These are phyloP conservation scores for Elanoides forficatus DNA, from an alignment of 2,113 vertebrate species.

Conservation along the genomic window DNA sequence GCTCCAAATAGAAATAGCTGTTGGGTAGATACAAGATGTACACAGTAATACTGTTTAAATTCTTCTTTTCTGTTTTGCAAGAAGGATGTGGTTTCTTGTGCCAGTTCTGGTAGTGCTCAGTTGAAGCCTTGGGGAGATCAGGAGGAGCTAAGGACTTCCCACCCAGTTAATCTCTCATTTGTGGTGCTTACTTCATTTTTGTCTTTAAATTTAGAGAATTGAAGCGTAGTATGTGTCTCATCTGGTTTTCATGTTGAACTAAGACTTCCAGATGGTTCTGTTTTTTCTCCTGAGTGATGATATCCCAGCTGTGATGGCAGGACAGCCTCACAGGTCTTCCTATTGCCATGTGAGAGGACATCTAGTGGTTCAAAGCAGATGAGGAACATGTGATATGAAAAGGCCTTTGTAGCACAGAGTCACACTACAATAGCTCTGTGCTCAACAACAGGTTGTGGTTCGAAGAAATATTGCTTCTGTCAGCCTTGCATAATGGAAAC, in stretches of 20 bases:
- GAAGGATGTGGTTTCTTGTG: neutral
- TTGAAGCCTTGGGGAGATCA: neutral
- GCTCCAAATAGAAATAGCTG: neutral
- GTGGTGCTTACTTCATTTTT: neutral
- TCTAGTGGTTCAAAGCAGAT: neutral
- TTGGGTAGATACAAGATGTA: neutral
- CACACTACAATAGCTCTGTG: neutral
- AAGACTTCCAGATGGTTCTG: neutral
- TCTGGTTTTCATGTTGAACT: neutral
- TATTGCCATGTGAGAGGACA: neutral
- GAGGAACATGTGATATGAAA: conserved; percentile 40
- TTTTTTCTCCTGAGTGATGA: neutral
- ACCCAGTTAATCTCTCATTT: neutral
- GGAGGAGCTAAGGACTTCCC: neutral
- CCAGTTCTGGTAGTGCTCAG: neutral
- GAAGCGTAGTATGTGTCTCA: neutral
- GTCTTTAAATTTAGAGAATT: neutral
- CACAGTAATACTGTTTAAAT: neutral
- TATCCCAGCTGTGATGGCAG: neutral
- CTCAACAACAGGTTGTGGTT: conserved; percentile 52
- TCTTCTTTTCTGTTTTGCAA: neutral
- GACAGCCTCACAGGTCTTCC: neutral
- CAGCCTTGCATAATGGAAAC: conserved; percentile 52
- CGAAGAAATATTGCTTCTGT: conserved; percentile 54
- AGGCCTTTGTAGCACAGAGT: conserved; percentile 24